Conservation (phyloP, 2,113 vertebrate species). For the Oreochromis tanganicae region DNA sequence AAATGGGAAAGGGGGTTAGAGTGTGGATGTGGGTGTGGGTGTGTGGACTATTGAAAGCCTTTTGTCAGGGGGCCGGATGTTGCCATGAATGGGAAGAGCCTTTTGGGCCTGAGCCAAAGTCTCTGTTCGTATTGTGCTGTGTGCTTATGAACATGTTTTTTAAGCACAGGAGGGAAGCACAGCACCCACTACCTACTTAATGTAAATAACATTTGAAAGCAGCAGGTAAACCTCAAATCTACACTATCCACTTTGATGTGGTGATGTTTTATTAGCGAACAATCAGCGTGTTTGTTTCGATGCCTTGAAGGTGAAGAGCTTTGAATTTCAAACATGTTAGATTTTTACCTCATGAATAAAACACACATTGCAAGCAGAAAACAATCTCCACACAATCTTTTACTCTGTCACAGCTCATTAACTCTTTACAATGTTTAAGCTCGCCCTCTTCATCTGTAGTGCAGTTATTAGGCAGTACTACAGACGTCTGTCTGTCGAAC, state of each 20-base stretch:
- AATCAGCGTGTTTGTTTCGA: neutral
- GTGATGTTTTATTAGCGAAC: neutral
- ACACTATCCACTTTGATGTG: neutral
- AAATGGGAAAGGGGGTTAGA: slow-evolving; percentile 15
- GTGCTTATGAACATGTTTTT: neutral
- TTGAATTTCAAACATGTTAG: neutral
- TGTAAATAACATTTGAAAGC: neutral
- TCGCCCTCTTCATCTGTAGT: neutral
- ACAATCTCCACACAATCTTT: neutral
- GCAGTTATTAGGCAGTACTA: neutral
- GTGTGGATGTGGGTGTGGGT: neutral
- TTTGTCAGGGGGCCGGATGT: slow-evolving; percentile 63
- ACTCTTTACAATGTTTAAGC: neutral
- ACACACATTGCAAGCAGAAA: neutral
- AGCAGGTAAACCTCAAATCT: neutral
- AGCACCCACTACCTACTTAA: neutral
- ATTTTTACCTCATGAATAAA: neutral
- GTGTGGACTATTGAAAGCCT: slow-evolving; percentile 39
- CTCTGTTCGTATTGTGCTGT: neutral
- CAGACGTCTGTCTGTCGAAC: neutral
- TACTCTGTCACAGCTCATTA: neutral
- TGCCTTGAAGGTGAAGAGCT: neutral
- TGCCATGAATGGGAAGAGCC: slow-evolving; percentile 46
- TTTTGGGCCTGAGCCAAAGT: slow-evolving; percentile 40
- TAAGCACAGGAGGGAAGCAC: neutral